Evolutionary conservation across 2,113 vertebrate species (phyloP).

Genomic region (Myotis davidii): DNA sequence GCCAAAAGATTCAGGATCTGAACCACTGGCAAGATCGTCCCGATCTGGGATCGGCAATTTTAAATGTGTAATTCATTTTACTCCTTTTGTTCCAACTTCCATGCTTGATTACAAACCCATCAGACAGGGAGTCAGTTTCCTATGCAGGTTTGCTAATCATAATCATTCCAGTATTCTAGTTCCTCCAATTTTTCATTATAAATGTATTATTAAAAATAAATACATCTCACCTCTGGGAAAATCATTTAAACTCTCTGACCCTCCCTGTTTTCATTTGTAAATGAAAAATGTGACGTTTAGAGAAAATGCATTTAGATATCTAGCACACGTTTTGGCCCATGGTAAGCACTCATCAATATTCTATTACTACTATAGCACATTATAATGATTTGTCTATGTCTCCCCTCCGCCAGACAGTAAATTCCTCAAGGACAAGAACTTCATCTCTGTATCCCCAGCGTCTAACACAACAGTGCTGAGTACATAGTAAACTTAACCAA

Average conservation of each 20-base stretch:
- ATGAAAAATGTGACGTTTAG: background rate
- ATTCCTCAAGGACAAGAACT: slow-evolving; percentile 1
- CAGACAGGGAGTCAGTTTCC: background rate
- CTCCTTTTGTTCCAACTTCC: background rate
- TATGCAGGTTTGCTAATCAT: background rate
- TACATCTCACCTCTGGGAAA: background rate
- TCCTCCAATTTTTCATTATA: background rate
- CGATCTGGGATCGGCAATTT: background rate
- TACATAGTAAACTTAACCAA: background rate
- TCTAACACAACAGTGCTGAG: background rate
- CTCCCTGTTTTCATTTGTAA: background rate
- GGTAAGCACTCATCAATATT: background rate
- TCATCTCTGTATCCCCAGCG: background rate
- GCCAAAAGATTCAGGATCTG: background rate
- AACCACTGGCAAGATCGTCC: background rate
- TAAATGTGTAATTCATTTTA: background rate
- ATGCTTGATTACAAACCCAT: background rate
- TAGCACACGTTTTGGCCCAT: background rate
- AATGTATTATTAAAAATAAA: slow-evolving; percentile 42
- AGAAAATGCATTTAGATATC: background rate
- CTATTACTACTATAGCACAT: background rate
- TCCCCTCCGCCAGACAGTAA: background rate
- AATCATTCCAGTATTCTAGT: background rate
- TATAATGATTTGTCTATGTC: background rate
- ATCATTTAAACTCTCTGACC: slow-evolving; percentile 26